Evolutionary conservation across 2,113 vertebrate genomes (phyloP).

Genomic region (Rafetus swinhoei): DNA sequence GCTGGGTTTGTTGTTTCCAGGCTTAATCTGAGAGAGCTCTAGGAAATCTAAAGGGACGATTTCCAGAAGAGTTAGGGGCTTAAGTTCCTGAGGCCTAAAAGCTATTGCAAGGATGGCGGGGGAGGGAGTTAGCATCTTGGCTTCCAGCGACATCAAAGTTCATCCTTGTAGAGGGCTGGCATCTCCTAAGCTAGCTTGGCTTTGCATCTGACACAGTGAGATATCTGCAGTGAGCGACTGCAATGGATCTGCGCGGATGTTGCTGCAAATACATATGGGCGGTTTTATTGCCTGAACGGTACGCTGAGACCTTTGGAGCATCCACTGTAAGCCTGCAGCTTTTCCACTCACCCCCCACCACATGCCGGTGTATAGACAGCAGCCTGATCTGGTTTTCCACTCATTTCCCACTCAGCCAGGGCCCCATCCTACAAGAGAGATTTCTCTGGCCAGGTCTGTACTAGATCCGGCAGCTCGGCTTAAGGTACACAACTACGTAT

Average conservation of each 20-base stretch:
- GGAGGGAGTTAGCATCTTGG: too few relatives aligned
- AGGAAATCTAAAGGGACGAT: background rate
- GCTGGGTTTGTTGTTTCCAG: background rate
- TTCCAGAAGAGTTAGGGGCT: background rate
- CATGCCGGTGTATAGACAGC: background rate
- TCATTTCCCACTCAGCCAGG: background rate
- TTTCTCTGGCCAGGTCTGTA: too few relatives aligned
- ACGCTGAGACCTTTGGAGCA: rapidly evolving
- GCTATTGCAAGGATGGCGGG: background rate
- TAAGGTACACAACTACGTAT: too few relatives aligned
- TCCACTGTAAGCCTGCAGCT: rapidly evolving
- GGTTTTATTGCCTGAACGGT: background rate
- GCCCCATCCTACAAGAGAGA: background rate
- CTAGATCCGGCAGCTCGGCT: too few relatives aligned
- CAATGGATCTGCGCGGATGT: background rate
- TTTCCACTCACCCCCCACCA: background rate
- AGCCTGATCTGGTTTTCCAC: background rate
- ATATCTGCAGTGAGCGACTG: background rate
- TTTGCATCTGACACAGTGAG: background rate
- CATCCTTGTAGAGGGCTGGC: background rate
- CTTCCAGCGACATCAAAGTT: background rate
- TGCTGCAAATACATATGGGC: background rate
- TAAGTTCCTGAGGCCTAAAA: background rate
- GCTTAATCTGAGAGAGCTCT: background rate
- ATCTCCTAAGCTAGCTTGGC: background rate